Base-by-base conservation (phyloP, 1,140 invertebrate species). In the Rhopalosiphum maidis region DNA sequence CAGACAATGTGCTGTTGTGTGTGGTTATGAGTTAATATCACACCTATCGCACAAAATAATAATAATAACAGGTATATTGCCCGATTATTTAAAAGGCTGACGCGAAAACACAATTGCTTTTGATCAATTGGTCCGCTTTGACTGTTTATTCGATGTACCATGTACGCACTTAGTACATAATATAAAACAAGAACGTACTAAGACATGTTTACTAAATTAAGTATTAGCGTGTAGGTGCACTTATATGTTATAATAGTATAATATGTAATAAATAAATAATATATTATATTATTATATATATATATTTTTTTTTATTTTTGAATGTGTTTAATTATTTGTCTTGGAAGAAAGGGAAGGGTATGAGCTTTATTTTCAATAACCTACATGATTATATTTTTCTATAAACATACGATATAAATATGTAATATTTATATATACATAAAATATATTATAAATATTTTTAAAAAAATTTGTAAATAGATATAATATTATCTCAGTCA, bases 1-100 rank as follows among this genome's bases (percentile, higher is more conserved):
- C 51, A 25, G 35, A 48, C 2, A 48, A 18, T 48, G 46, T 15
- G 15, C 0, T 77, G 60, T 77, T 89, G 35, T 87, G 23, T 43
- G 23, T 85, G 83, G 85, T 86, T 86, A 43, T 35, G 87, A 54
- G 48, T 51, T 88, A 48, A 87, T 22, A 87, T 87, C 30, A 87
- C 46, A 48, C 86, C 86, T 48, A 48, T 87, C 46, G 21, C 46
- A 22, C n/a, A n/a, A 77, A 77, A 77, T 41, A 83, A 83, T 83
- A 41, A 46, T 46, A 37, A 83, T 41, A 83, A 22, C 35, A n/a
- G 15, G 4, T 77, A 77, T 41, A 43, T 85, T 23, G 30, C 43
- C 48, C 41, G 25, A 46, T 46, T 43, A 46, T 43, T 25, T 30
- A 15, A 87, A 87, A 87, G 43, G 41, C 25, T 43, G 43, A 18